Conservation (phyloP, 2,888 invertebrate genomes). For the Pheosia tremula region DNA sequence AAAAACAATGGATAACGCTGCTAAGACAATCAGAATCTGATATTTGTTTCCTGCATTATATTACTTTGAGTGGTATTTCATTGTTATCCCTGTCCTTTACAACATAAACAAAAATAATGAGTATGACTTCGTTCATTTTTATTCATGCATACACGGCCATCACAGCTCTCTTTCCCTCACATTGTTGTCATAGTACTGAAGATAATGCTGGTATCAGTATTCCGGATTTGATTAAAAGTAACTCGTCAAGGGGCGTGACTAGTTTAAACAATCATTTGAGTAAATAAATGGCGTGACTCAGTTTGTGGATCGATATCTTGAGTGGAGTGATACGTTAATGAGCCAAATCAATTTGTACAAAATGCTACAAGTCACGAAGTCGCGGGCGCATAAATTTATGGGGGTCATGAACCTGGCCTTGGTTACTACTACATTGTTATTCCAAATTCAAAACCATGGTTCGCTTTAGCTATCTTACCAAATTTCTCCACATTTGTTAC, state of each 20-base stretch:
- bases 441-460: background rate
- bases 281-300: background rate
- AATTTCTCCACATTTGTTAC: too few relatives aligned
- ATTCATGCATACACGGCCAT: conserved; percentile 22
- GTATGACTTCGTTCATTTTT: conserved; percentile 21
- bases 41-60: conserved; percentile 2
- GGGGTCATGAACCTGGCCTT: background rate
- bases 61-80: conserved; percentile 8
- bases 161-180: conserved; percentile 23
- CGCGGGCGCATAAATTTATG: background rate
- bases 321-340: background rate
- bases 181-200: conserved; percentile 21
- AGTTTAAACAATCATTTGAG: conserved; percentile 13
- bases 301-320: background rate
- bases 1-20: background rate
- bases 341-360: background rate
- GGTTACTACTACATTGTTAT: background rate
- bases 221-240: conserved; percentile 22
- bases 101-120: conserved; percentile 15
- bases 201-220: conserved; percentile 36
- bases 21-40: background rate
- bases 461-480: background rate
- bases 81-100: conserved; percentile 15
- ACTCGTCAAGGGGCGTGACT: conserved; percentile 15
- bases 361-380: background rate